A percentile compares a stretch with the other conserved stretches of the same genome.
phyloP scores from a whole-genome alignment of 2,888 invertebrate genomes.

The Pedicia rivosa region DNA sequence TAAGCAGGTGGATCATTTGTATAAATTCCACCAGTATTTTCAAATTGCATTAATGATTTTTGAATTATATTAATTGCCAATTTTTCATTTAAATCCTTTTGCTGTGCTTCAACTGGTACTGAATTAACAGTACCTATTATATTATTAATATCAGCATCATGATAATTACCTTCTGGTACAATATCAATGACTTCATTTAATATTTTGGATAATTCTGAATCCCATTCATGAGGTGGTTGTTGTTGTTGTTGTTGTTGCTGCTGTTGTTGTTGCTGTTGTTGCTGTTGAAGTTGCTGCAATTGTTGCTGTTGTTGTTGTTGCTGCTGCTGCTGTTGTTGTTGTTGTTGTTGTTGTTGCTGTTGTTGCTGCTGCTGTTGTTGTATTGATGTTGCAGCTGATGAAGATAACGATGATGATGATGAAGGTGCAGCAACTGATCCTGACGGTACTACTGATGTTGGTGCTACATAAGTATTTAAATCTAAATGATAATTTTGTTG shows the following conservation, averaged over 20 bases:
- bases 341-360: neutral
- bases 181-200: slow-evolving; percentile 74
- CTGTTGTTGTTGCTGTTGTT: slow-evolving; percentile 8
- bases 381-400: slow-evolving; percentile 25
- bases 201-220: slow-evolving; percentile 64
- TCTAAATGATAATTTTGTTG: slow-evolving; percentile 11
- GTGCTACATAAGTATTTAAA: slow-evolving; percentile 16
- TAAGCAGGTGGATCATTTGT: slow-evolving; percentile 16
- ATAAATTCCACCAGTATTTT: slow-evolving; percentile 34
- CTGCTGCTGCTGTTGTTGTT: slow-evolving; percentile 17
- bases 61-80: slow-evolving; percentile 81
- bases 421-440: too few species aligned
- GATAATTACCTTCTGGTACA: slow-evolving; percentile 38
- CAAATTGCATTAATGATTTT: slow-evolving; percentile 77
- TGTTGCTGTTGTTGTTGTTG: slow-evolving; percentile 27
- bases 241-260: slow-evolving; percentile 19
- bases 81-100: slow-evolving; percentile 40
- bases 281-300: slow-evolving; percentile 6
- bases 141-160: slow-evolving; percentile 3
- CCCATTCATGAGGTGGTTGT: slow-evolving; percentile 28
- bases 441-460: slow-evolving; percentile 17
- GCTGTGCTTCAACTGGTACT: slow-evolving; percentile 17
- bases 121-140: slow-evolving; percentile 16
- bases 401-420: slow-evolving; percentile 20
- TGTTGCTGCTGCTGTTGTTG: slow-evolving; percentile 10